These are phyloP conservation scores for Amniataba percoides DNA, from an alignment of 2,797 vertebrate genomes.

Conservation along the genomic window DNA sequence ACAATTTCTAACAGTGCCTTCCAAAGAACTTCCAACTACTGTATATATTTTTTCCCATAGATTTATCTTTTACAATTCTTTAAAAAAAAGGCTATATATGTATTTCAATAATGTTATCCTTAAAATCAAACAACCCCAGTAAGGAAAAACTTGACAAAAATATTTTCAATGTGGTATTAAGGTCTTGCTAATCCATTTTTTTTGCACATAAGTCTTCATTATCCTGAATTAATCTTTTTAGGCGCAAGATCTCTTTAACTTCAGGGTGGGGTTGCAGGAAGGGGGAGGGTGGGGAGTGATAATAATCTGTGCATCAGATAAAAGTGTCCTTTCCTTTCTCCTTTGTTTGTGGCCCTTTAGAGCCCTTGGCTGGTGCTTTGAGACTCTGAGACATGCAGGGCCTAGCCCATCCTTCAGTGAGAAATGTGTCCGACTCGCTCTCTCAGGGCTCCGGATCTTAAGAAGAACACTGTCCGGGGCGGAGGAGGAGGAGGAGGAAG, in stretches of 20 bases:
- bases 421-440: slow-evolving; percentile 67
- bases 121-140: slow-evolving; percentile 60
- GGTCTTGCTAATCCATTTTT: slow-evolving; percentile 58
- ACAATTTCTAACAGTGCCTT: slow-evolving; percentile 64
- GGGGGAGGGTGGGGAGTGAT: slow-evolving; percentile 56
- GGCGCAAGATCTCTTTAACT: slow-evolving; percentile 64
- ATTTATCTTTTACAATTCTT: slow-evolving; percentile 76
- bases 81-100: slow-evolving; percentile 70
- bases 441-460: slow-evolving; percentile 81
- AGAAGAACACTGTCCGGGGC: slow-evolving; percentile 76
- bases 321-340: slow-evolving; percentile 78
- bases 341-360: slow-evolving; percentile 76
- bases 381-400: slow-evolving; percentile 69
- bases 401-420: slow-evolving; percentile 76
- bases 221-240: slow-evolving; percentile 73
- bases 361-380: slow-evolving; percentile 77
- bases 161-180: slow-evolving; percentile 58
- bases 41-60: slow-evolving; percentile 67
- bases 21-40: slow-evolving; percentile 59
- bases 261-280: slow-evolving; percentile 70
- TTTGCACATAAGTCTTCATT: slow-evolving; percentile 63
- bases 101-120: slow-evolving; percentile 63
- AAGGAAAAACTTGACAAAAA: slow-evolving; percentile 70
- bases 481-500: slow-evolving; percentile 58
- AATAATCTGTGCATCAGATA: slow-evolving; percentile 79